Evolutionary conservation across 1,140 invertebrate genomes (phyloP).

Genomic region (Bacillus rossius): DNA sequence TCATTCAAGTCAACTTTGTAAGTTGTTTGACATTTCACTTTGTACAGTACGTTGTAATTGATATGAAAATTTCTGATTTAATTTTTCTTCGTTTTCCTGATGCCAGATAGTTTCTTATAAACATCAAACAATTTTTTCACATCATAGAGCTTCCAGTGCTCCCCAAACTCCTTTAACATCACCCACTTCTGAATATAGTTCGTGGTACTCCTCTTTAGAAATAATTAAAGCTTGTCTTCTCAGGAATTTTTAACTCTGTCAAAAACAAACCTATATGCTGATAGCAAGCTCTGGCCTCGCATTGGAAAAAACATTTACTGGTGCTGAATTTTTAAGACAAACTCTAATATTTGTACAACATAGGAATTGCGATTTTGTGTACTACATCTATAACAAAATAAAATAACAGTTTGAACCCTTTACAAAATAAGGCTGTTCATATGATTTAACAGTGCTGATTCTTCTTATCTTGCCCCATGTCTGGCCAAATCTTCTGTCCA

Average conservation of each 20-base stretch:
- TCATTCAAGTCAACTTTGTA: background rate
- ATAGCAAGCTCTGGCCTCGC: conserved; percentile 30
- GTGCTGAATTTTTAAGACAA: conserved; percentile 20
- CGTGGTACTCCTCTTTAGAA: conserved; percentile 13
- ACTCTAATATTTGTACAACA: conserved; percentile 22
- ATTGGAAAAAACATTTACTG: conserved; percentile 26
- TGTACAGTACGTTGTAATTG: background rate
- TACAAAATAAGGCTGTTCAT: conserved; percentile 8
- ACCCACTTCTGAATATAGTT: conserved; percentile 15
- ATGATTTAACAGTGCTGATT: conserved; percentile 24
- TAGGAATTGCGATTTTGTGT: conserved; percentile 29
- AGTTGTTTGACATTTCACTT: background rate
- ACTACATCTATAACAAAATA: conserved; percentile 28
- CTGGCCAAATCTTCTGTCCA: conserved; percentile 26
- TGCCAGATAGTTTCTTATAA: background rate
- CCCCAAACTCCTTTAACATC: conserved; percentile 9
- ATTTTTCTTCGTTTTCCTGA: background rate
- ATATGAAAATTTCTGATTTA: background rate
- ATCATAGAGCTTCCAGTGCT: conserved; percentile 17
- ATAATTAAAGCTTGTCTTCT: conserved; percentile 22
- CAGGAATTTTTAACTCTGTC: conserved; percentile 28
- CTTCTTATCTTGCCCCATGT: conserved; percentile 19
- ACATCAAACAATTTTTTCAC: conserved; percentile 4
- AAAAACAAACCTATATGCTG: conserved; percentile 31
- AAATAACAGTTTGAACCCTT: conserved; percentile 9